These are phyloP conservation scores for Chrysolina oricalcia DNA, from an alignment of 2,888 invertebrate genomes.

Conservation along the genomic window DNA sequence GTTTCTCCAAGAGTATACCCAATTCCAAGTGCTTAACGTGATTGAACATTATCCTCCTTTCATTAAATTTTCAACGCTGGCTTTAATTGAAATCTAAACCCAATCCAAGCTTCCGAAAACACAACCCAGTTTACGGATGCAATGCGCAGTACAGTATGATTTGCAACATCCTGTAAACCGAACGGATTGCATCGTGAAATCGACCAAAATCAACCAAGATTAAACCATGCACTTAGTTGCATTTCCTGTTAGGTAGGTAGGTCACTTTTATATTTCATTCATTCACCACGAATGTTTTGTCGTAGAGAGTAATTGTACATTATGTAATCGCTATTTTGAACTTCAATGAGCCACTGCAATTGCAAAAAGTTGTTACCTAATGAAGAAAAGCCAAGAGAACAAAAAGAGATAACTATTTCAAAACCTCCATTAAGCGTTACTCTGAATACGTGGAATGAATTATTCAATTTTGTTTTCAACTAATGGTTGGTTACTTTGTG, in stretches of 20 bases:
- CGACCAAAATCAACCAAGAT: neutral
- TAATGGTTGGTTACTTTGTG: too few species aligned
- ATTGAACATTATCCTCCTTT: too few species aligned
- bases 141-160: neutral
- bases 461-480: too few species aligned
- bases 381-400: neutral
- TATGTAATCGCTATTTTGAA: neutral
- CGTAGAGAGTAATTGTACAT: neutral
- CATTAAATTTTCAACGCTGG: too few species aligned
- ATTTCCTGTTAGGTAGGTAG: conserved; percentile 18
- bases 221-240: conserved; percentile 6
- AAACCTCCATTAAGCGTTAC: too few species aligned
- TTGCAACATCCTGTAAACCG: neutral
- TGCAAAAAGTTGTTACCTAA: neutral
- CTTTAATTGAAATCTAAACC: too few species aligned
- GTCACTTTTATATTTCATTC: conserved; percentile 18
- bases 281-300: neutral
- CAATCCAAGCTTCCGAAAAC: too few species aligned
- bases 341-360: neutral
- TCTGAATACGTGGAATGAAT: too few species aligned
- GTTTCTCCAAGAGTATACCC: too few species aligned
- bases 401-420: neutral
- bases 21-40: too few species aligned
- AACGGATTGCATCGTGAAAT: neutral
- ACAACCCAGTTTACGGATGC: too few species aligned